Percentiles rank a stretch among this genome's conserved stretches.
Conservation (phyloP, 2,888 invertebrate genomes). For the Melieria crassipennis region DNA sequence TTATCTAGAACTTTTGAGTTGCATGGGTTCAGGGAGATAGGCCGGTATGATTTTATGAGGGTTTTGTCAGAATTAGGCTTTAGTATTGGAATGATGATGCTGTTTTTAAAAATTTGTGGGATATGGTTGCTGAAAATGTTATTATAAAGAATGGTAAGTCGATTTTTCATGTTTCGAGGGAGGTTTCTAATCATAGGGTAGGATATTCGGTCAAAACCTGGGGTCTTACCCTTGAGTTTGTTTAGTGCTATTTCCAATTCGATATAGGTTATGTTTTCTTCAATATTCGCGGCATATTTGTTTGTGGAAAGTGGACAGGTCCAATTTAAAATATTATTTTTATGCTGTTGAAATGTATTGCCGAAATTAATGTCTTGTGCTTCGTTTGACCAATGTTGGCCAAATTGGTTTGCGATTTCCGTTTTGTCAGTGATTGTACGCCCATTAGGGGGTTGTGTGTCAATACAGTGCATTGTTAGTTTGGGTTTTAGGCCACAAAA, state of each 20-base stretch:
- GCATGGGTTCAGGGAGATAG: slow-evolving; percentile 40
- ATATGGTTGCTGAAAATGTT: slow-evolving; percentile 20
- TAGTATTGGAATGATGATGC: slow-evolving; percentile 33
- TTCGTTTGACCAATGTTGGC: not conserved
- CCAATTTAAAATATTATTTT: not conserved
- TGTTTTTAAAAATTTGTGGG: slow-evolving; percentile 38
- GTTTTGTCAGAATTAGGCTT: slow-evolving; percentile 38
- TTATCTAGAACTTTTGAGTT: slow-evolving; percentile 38
- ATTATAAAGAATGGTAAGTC: not conserved
- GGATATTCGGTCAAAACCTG: not conserved
- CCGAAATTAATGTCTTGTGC: not conserved
- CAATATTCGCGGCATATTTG: not conserved
- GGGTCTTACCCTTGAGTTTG: not conserved
- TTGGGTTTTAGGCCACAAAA: not conserved
- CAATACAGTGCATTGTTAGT: slow-evolving; percentile 5
- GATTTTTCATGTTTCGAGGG: not conserved
- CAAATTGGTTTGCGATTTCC: not conserved
- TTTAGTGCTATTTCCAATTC: not conserved
- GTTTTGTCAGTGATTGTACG: not conserved
- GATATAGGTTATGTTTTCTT: not conserved
- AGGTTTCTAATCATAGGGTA: not conserved
- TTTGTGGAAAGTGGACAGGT: not conserved
- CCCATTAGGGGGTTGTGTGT: not conserved
- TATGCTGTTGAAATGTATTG: not conserved
- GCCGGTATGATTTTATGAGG: slow-evolving; percentile 35